Evolutionary conservation across 2,888 invertebrate species (phyloP), one percentile per base, ranked within the genome.

Genomic region (Carabus problematicus): DNA sequence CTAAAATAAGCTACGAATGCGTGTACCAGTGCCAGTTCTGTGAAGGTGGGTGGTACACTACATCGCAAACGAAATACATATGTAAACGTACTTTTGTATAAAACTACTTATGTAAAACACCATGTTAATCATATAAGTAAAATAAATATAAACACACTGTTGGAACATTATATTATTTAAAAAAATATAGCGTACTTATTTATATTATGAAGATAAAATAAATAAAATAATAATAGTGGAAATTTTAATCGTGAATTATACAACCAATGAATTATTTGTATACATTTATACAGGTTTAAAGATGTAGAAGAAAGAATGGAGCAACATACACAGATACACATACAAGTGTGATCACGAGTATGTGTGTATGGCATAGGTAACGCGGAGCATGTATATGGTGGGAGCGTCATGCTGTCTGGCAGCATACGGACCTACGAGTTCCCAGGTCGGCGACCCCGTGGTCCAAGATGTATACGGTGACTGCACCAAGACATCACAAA

Each of bases 371-470:
- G 29, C 47, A 18, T 47, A 45, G 45, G 40, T 66, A n/a, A 14
- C 41, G 58, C 55, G 64, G 58, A 41, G 43, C 60, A 18, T 49
- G 61, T 54, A 64, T 47, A 41, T 73, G 72, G 72, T 73, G 70
- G 73, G 73, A 76, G 76, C 76, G 77, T 75, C 77, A 76, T 74
- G 76, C 77, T 75, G 77, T 77, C 77, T 77, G 76, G 74, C 73
- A 75, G 72, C 74, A 71, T 72, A 73, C 73, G 72, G 64, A 67
- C 63, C 61, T 70, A 29, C 29, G 29, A 29, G 72, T 73, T 43
- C 72, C 72, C 73, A 72, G 74, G 73, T 77, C 77, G 74, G 64
- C 75, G 77, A 77, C 77, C 77, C 73, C 56, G 40, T 52, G 47
- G 19, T 29, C 58, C 60, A 64, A 74, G 73, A 73, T 74, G 72